Conservation (phyloP, 1,140 invertebrate genomes). For the Acyrthosiphon pisum region DNA sequence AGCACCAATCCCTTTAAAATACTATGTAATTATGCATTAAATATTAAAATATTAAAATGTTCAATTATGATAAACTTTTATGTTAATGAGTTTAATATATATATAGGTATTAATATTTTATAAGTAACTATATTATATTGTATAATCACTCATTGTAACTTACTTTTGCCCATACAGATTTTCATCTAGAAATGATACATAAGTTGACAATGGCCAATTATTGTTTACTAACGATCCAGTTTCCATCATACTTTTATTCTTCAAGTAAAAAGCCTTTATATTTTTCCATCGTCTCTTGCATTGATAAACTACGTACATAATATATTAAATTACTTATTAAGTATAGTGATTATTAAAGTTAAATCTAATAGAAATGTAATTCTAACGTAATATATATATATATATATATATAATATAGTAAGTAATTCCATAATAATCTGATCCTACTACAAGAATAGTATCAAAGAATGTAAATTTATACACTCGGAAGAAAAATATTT, state of each 20-base stretch:
- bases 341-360: background rate
- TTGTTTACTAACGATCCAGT: background rate
- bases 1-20: no score
- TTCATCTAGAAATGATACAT: background rate
- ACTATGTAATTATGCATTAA: no score
- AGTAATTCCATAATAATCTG: no score
- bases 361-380: no score
- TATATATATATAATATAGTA: no score
- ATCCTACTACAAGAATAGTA: no score
- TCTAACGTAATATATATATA: no score
- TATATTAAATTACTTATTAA: background rate
- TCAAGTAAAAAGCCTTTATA: background rate
- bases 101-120: background rate
- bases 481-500: no score
- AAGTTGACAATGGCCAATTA: background rate
- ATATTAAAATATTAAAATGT: no score
- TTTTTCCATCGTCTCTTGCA: slow-evolving; percentile 25
- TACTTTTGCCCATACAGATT: background rate
- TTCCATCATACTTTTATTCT: background rate
- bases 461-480: no score
- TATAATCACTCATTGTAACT: background rate
- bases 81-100: background rate
- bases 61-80: no score
- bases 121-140: background rate
- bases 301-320: background rate